Evolutionary conservation across 2,113 vertebrate species (phyloP).

Genomic region (Leptobrachium leishanense): DNA sequence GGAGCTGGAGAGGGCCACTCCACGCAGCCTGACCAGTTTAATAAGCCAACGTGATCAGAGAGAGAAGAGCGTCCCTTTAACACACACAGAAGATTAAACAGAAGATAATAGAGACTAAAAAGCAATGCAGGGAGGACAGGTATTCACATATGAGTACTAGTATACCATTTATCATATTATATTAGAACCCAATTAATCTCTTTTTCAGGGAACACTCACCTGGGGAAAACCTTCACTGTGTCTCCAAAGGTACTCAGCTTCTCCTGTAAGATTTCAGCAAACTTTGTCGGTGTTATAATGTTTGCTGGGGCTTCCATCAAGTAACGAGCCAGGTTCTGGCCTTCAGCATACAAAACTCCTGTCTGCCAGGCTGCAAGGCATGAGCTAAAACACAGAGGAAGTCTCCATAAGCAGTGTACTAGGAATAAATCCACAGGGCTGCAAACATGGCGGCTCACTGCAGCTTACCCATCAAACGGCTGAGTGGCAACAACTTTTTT

Average conservation of each 20-base stretch:
- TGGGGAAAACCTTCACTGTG: slow-evolving; percentile 77
- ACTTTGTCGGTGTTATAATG: slow-evolving; percentile 84
- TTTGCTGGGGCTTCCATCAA: slow-evolving; percentile 96
- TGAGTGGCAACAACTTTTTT: slow-evolving; percentile 72
- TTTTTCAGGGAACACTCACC: slow-evolving; percentile 63
- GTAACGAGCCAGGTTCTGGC: slow-evolving; percentile 88
- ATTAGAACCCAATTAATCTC: no score
- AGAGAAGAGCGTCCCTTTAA: no score
- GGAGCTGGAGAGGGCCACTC: no score
- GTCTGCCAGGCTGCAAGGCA: slow-evolving; percentile 78
- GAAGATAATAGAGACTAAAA: no score
- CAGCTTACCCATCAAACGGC: slow-evolving; percentile 80
- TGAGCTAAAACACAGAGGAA: slow-evolving; percentile 61
- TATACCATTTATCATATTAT: no score
- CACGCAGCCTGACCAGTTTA: no score
- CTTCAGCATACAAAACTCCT: slow-evolving; percentile 83
- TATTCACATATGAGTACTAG: no score
- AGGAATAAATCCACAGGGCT: no score
- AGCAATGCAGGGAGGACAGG: no score
- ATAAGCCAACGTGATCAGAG: no score
- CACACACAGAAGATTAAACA: no score
- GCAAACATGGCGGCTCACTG: no score
- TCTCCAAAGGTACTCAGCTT: slow-evolving; percentile 68
- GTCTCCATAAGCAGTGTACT: background rate
- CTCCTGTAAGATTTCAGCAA: slow-evolving; percentile 82